Evolutionary conservation across 2,113 vertebrate species (phyloP).

Genomic region (Tapirus terrestris): DNA sequence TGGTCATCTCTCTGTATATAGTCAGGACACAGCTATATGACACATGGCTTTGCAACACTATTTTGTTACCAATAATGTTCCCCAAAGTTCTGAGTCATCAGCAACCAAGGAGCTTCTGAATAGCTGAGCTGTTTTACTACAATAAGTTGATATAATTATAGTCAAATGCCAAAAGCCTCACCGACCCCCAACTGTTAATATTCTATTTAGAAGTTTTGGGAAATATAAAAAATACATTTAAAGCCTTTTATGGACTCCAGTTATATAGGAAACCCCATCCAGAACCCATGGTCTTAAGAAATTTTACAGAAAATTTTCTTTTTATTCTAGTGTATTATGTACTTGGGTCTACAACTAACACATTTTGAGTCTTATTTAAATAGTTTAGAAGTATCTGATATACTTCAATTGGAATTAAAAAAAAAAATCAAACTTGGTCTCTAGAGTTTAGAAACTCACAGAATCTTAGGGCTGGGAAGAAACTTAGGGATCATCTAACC

Average conservation of each 20-base stretch:
- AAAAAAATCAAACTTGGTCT: neutral
- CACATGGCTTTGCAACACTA: neutral
- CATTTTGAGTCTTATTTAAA: neutral
- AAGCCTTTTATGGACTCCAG: neutral
- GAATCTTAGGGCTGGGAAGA: conserved; percentile 10
- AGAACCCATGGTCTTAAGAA: neutral
- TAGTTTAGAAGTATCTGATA: neutral
- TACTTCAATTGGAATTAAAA: neutral
- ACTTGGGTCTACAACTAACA: neutral
- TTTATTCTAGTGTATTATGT: neutral
- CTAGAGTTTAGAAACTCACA: neutral
- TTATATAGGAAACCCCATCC: neutral
- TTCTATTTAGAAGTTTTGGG: neutral
- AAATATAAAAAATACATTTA: neutral
- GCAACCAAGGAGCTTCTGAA: conserved; percentile 25
- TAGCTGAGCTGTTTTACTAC: neutral
- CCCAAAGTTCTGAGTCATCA: neutral
- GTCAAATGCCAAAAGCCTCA: neutral
- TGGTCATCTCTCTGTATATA: neutral
- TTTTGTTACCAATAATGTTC: neutral
- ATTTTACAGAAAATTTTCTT: conserved; percentile 9
- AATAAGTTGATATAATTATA: neutral
- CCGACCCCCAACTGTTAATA: neutral
- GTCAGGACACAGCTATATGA: neutral
- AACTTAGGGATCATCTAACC: neutral